Conservation (phyloP, 2,113 vertebrate species). For the Muscicapa adusta region DNA sequence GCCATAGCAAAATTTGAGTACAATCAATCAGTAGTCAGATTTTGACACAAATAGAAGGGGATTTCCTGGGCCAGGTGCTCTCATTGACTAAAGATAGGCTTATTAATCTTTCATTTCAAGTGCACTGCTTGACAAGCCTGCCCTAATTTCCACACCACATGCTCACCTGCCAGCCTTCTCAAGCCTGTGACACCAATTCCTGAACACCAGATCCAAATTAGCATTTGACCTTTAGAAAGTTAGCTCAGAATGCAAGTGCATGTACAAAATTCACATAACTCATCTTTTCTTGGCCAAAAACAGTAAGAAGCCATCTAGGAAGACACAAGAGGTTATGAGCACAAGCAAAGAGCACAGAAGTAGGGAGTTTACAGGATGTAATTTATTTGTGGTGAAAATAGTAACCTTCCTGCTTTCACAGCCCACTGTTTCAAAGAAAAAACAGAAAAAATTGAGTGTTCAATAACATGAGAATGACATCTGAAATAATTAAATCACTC, state of each 20-base stretch:
- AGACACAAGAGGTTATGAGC: not conserved
- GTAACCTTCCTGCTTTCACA: not conserved
- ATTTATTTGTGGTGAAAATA: not conserved
- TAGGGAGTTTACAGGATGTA: not conserved
- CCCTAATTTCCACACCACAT: not conserved
- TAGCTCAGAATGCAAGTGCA: not conserved
- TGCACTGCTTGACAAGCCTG: not conserved
- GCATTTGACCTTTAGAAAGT: slow-evolving; percentile 14
- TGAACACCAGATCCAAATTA: not conserved
- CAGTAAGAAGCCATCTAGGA: not conserved
- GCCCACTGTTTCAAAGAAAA: not conserved
- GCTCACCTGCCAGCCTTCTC: not conserved
- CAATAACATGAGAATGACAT: not conserved
- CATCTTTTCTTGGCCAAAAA: not conserved
- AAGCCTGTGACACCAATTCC: not conserved
- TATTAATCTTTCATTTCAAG: slow-evolving; percentile 4
- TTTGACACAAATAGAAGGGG: not conserved
- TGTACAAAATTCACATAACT: not conserved
- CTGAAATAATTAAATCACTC: not conserved
- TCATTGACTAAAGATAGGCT: not conserved
- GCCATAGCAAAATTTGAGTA: not conserved
- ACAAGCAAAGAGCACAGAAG: not conserved
- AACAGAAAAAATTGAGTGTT: not conserved
- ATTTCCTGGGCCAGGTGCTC: not conserved
- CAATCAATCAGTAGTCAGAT: not conserved